Percentiles rank a stretch among this genome's conserved stretches.
These are phyloP conservation scores for Troglohyphantes excavatus DNA, from an alignment of 2,888 invertebrate species.

Conservation along the genomic window DNA sequence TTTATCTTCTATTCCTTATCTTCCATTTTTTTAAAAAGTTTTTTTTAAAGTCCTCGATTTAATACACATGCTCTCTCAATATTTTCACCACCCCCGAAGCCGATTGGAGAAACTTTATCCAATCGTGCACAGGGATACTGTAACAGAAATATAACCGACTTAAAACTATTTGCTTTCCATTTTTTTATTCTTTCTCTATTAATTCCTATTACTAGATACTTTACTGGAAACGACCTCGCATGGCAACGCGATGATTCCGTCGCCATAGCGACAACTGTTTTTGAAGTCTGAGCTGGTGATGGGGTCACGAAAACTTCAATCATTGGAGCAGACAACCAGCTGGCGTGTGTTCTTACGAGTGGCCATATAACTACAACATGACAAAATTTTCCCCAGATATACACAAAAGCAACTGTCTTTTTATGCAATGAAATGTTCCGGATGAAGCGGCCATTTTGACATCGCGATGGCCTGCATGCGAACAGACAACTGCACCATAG, in stretches of 20 bases:
- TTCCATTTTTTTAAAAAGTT: too few relatives aligned
- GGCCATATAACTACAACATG: not conserved
- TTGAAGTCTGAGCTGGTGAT: not conserved
- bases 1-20: too few relatives aligned
- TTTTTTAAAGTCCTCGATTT: not conserved
- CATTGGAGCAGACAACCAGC: not conserved
- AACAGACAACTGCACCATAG: too few relatives aligned
- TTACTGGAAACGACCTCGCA: not conserved
- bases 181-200: not conserved
- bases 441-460: too few relatives aligned
- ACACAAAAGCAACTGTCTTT: not conserved
- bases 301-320: conserved; percentile 5
- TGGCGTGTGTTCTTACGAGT: not conserved
- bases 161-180: too few relatives aligned
- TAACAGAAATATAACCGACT: too few relatives aligned
- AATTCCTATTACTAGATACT: not conserved
- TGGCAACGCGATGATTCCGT: conserved; percentile 12
- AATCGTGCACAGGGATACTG: too few relatives aligned
- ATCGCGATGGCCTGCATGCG: too few relatives aligned
- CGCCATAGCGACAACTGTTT: conserved; percentile 1
- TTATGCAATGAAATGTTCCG: too few relatives aligned
- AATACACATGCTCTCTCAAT: too few relatives aligned
- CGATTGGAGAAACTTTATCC: too few relatives aligned
- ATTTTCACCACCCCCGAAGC: too few relatives aligned
- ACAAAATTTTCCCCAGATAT: conserved; percentile 4